These are phyloP conservation scores for Ornithoptera priamus DNA, from an alignment of 2,888 invertebrate genomes.

Conservation along the genomic window DNA sequence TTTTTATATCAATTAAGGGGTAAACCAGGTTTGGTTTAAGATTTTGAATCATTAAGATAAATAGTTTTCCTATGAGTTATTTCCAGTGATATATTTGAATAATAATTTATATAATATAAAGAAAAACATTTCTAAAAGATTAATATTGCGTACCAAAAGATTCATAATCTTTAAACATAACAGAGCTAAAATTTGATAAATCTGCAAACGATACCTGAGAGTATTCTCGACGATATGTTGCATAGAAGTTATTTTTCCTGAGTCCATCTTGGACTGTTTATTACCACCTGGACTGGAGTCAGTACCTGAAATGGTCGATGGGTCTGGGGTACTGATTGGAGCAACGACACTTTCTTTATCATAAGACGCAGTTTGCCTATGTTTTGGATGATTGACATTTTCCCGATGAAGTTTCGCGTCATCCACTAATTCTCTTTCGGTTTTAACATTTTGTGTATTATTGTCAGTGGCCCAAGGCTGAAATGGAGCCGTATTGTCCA, in stretches of 20 bases:
- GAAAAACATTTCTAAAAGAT: not conserved
- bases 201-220: conserved; percentile 71
- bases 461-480: conserved; percentile 76
- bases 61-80: no score
- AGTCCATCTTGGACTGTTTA: conserved; percentile 71
- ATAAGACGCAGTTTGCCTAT: conserved; percentile 80
- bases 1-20: no score
- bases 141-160: not conserved
- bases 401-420: conserved; percentile 80
- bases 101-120: not conserved
- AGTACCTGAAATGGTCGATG: conserved; percentile 57
- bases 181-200: conserved; percentile 9
- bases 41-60: no score
- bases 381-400: conserved; percentile 81
- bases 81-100: no score
- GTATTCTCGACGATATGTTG: conserved; percentile 83
- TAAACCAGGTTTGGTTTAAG: no score
- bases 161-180: not conserved
- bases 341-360: conserved; percentile 74
- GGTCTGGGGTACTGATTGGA: conserved; percentile 64
- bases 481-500: conserved; percentile 76
- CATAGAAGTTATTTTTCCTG: conserved; percentile 75
- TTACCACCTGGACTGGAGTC: conserved; percentile 51
- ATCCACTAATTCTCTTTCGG: conserved; percentile 74
- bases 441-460: conserved; percentile 73